These are phyloP conservation scores for Leucoraja ocellata DNA, from an alignment of 2,797 vertebrate species.

Conservation along the genomic window DNA sequence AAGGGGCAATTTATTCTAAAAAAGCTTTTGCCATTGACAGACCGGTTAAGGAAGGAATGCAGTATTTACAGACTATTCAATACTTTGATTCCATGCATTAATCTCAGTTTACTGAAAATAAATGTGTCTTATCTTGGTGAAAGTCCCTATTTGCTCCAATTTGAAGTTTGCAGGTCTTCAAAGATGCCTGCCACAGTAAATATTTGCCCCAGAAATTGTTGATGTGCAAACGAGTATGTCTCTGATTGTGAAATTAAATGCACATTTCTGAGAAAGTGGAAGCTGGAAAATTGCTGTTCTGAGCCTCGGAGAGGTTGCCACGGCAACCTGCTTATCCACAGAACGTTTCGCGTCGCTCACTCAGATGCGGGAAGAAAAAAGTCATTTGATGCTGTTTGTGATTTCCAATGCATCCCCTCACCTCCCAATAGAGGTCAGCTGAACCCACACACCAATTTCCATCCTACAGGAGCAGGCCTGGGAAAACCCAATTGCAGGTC, in stretches of 20 bases:
- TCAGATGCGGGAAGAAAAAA: background rate
- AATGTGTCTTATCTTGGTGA: background rate
- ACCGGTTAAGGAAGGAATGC: conserved; percentile 9
- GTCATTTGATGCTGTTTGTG: background rate
- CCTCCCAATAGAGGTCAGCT: background rate
- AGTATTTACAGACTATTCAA: conserved; percentile 24
- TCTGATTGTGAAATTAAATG: background rate
- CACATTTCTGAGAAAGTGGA: background rate
- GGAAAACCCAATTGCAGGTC: background rate
- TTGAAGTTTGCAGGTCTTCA: background rate
- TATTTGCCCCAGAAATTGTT: background rate
- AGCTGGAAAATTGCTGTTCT: background rate
- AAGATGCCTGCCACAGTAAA: background rate
- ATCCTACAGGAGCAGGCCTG: background rate
- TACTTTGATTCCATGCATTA: conserved; percentile 14
- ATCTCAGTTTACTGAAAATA: background rate
- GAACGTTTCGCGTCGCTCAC: background rate
- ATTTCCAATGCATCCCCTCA: background rate
- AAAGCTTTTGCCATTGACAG: conserved; percentile 6
- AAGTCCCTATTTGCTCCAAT: background rate
- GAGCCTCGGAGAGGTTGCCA: conserved; percentile 13
- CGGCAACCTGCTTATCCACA: background rate
- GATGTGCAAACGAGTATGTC: background rate
- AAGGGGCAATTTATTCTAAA: background rate
- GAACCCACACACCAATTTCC: background rate